Evolutionary conservation across 1,140 invertebrate species (phyloP).

Genomic region (Pachypeltis micranthus): DNA sequence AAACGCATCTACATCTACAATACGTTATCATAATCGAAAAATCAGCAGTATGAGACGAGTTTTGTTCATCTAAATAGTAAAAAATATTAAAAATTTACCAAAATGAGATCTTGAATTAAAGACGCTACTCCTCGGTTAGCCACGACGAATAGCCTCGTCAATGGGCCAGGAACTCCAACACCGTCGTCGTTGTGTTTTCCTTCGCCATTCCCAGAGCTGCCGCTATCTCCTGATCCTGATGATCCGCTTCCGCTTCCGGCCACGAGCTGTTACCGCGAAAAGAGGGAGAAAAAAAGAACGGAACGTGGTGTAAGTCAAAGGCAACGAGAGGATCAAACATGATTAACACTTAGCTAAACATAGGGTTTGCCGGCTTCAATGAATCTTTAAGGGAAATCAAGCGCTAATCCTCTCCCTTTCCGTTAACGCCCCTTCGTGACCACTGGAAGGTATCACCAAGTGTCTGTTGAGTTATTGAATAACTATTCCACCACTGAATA

Average conservation of each 20-base stretch:
- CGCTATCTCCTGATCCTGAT: constrained; percentile 37
- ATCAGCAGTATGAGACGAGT: background rate
- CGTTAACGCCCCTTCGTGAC: too few species aligned
- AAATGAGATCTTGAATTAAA: constrained; percentile 70
- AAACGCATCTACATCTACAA: too few species aligned
- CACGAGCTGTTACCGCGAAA: constrained; percentile 44
- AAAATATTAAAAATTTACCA: constrained; percentile 51
- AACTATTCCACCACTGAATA: too few species aligned
- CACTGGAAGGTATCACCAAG: too few species aligned
- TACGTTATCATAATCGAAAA: background rate
- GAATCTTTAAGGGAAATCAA: too few species aligned
- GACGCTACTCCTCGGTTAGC: constrained; percentile 72
- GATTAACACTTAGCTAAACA: too few species aligned
- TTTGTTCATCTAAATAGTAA: background rate
- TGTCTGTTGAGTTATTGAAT: too few species aligned
- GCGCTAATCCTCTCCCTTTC: too few species aligned
- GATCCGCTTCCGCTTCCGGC: constrained; percentile 42
- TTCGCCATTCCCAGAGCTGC: constrained; percentile 18
- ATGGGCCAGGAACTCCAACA: constrained; percentile 70
- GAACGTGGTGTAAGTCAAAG: background rate
- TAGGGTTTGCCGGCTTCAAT: too few species aligned
- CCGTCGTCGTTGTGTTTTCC: constrained; percentile 41
- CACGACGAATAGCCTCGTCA: constrained; percentile 69
- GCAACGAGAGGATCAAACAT: too few species aligned
- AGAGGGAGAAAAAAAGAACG: background rate